Evolutionary conservation across 1,140 invertebrate genomes (phyloP).

Genomic region (Drosophila sproati): DNA sequence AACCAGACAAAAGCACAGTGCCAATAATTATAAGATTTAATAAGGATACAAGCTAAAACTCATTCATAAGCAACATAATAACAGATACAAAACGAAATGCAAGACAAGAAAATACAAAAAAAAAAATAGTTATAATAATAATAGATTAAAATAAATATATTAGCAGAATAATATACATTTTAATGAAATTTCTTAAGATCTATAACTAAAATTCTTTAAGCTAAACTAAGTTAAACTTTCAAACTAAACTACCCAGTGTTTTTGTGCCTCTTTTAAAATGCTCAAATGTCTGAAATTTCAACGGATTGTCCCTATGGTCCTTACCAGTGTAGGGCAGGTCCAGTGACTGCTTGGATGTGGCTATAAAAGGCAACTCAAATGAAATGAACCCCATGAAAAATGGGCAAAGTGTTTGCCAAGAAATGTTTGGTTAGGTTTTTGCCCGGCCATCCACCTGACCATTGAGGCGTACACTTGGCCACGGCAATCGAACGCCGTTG

Average conservation of each 20-base stretch:
- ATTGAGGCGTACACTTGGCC: constrained; percentile 74
- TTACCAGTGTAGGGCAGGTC: constrained; percentile 36
- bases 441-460: constrained; percentile 71
- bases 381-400: constrained; percentile 81
- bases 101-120: background rate
- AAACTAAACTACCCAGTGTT: too few relatives aligned
- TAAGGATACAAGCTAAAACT: too few relatives aligned
- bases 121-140: background rate
- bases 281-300: too few relatives aligned
- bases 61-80: too few relatives aligned
- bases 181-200: too few relatives aligned
- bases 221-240: too few relatives aligned
- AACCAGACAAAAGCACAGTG: constrained; percentile 54
- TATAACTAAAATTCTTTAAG: too few relatives aligned
- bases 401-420: constrained; percentile 79
- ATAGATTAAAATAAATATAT: background rate
- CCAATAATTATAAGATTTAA: background rate
- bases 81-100: background rate
- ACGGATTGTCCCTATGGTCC: background rate
- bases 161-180: too few relatives aligned
- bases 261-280: too few relatives aligned
- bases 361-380: constrained; percentile 79
- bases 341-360: constrained; percentile 30
- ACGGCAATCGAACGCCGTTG: constrained; percentile 61
- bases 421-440: constrained; percentile 78